A percentile compares a stretch with the other conserved stretches of the same genome.
These are phyloP conservation scores for Chaetophractus vellerosus DNA, from an alignment of 2,797 vertebrate species.

Conservation along the genomic window DNA sequence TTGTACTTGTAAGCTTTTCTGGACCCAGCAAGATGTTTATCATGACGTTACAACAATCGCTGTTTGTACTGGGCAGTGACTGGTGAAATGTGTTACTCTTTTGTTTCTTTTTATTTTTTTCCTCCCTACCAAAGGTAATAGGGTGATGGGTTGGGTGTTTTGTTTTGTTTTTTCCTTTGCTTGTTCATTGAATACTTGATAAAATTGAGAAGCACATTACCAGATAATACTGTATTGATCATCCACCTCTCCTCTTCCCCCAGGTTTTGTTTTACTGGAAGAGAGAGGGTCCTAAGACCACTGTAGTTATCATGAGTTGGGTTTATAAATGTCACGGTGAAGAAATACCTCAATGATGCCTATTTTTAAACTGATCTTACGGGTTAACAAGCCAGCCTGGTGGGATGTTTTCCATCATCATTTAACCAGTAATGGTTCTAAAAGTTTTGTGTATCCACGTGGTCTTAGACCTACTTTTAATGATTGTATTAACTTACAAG, in stretches of 20 bases:
- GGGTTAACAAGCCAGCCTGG: constrained; percentile 92
- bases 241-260: constrained; percentile 17
- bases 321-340: constrained; percentile 88
- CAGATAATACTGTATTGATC: constrained; percentile 75
- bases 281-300: constrained; percentile 82
- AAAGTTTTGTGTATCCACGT: constrained; percentile 92
- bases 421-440: constrained; percentile 92
- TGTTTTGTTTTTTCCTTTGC: not conserved
- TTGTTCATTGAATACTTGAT: constrained; percentile 84
- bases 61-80: constrained; percentile 75
- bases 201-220: constrained; percentile 88
- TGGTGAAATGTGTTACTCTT: constrained; percentile 50
- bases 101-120: not conserved
- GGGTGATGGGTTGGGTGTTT: constrained; percentile 68
- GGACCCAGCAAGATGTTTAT: constrained; percentile 84
- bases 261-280: constrained; percentile 62
- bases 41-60: constrained; percentile 75
- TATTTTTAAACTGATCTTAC: constrained; percentile 90
- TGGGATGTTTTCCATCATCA: constrained; percentile 91
- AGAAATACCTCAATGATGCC: constrained; percentile 87
- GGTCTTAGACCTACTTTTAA: constrained; percentile 95
- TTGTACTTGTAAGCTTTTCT: constrained; percentile 91
- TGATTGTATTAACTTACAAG: constrained; percentile 96
- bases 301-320: constrained; percentile 73
- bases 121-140: constrained; percentile 86